A percentile compares a stretch with the other conserved stretches of the same genome.
phyloP scores from a whole-genome alignment of 2,888 invertebrate genomes.

The Rhingia campestris region DNA sequence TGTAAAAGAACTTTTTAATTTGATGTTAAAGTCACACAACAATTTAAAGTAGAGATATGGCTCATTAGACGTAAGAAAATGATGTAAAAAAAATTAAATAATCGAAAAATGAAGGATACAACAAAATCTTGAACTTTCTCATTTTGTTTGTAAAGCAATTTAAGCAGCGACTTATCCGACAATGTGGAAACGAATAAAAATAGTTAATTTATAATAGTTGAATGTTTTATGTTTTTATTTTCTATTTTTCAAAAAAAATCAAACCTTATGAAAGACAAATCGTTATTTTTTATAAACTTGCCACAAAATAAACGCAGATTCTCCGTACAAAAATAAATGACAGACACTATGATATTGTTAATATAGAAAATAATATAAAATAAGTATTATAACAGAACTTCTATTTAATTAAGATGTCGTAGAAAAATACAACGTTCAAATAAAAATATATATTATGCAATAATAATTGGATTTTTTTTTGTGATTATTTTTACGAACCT shows the following conservation, averaged over 20 bases:
- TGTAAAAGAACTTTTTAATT: slow-evolving; percentile 24
- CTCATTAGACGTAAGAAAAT: slow-evolving; percentile 32
- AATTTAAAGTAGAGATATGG: slow-evolving; percentile 31
- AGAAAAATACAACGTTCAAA: slow-evolving; percentile 73
- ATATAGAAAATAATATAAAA: slow-evolving; percentile 61
- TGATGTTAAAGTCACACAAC: slow-evolving; percentile 40
- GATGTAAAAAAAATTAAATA: neutral
- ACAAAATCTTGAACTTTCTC: slow-evolving; percentile 8
- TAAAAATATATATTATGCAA: slow-evolving; percentile 72
- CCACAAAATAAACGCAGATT: slow-evolving; percentile 36
- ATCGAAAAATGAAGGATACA: neutral
- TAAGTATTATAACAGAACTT: slow-evolving; percentile 66
- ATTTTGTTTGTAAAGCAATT: slow-evolving; percentile 44
- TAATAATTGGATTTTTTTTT: neutral
- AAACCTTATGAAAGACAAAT: slow-evolving; percentile 34
- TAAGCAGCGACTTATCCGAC: slow-evolving; percentile 37
- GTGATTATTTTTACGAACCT: neutral
- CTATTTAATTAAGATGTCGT: slow-evolving; percentile 73
- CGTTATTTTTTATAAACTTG: slow-evolving; percentile 68
- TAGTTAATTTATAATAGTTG: slow-evolving; percentile 63
- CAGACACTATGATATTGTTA: slow-evolving; percentile 66
- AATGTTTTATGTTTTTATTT: slow-evolving; percentile 32
- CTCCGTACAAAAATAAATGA: slow-evolving; percentile 57
- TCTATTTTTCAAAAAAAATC: neutral
- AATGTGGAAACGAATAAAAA: slow-evolving; percentile 47